phyloP scores from a whole-genome alignment of 1,140 invertebrate genomes.

The Notospermus geniculatus region DNA sequence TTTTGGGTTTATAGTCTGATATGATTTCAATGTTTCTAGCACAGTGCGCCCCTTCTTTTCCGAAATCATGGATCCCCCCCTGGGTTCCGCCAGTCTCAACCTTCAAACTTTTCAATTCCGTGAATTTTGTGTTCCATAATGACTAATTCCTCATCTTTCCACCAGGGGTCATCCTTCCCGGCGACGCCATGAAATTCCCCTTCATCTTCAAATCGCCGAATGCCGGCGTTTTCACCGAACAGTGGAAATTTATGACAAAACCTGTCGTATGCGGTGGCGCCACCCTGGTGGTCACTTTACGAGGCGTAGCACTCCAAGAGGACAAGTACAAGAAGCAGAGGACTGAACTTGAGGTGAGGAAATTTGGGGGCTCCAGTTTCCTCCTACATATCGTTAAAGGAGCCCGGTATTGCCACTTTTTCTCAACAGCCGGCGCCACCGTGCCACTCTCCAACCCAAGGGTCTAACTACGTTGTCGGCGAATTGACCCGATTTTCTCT shows the following conservation, averaged over 20 bases:
- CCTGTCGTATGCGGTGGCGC: constrained; percentile 51
- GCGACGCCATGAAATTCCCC: constrained; percentile 50
- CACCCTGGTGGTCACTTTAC: constrained; percentile 45
- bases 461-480: too few relatives aligned
- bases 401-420: too few relatives aligned
- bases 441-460: too few relatives aligned
- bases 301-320: constrained; percentile 50
- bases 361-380: background rate
- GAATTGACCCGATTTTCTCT: too few relatives aligned
- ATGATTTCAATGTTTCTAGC: too few relatives aligned
- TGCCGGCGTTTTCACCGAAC: constrained; percentile 53
- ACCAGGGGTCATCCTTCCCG: constrained; percentile 53
- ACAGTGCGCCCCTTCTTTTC: too few relatives aligned
- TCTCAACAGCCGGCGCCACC: too few relatives aligned
- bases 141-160: background rate
- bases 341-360: constrained; percentile 45
- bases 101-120: background rate
- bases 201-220: constrained; percentile 56
- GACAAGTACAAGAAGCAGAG: constrained; percentile 46
- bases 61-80: too few relatives aligned
- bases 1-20: background rate
- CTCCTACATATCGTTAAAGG: too few relatives aligned
- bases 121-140: background rate
- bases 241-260: constrained; percentile 53
- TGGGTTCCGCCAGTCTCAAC: background rate